Base-by-base conservation (phyloP, 2,797 vertebrate species). In the Eulemur albifrons region DNA sequence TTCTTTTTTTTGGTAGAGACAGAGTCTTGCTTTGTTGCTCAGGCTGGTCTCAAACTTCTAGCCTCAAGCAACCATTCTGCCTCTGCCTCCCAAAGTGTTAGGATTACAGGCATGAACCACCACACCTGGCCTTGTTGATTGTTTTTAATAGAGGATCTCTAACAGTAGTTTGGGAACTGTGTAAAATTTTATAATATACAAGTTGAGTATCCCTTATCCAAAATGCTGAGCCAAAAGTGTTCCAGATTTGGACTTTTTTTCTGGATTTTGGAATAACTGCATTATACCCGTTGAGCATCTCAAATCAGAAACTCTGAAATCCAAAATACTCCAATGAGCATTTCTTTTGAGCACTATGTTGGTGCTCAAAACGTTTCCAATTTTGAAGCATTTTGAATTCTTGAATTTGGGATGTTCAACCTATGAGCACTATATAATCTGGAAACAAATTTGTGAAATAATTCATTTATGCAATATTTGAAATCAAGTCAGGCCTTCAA, bases 371-470 rank as follows among this genome's bases (percentile, higher is more conserved):
- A 48, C 13, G 32, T 77, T 52, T 35, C 75, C 75, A 52, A 35
- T 52, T 77, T 15, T 52, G n/a, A 32, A 35, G 75, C 48, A 52
- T 35, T 35, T 52, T 12, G n/a, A 50, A 25, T 54, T 77, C 50
- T 77, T 50, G n/a, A 50, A 54, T 77, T 77, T 52, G 21, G 48
- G 4, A 77, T 54, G 75, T 12, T 77, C 32, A 77, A 54, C 48
- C 73, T 54, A 20, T 57, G 85, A 79, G 54, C 2, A 85, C 17
- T 70, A 84, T 43, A 18, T 73, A 94, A 93, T 75, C 80, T 94
- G 23, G 30, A 97, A 91, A 90, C 88, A 94, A 75, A 93, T 88
- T 95, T 88, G 11, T 92, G 52, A 97, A 97, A 72, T 54, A 79
- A 92, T 92, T 90, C 11, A 82, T 43, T 69, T 75, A 84, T 84